A percentile compares a stretch with the other conserved stretches of the same genome.
These are phyloP conservation scores for Eupithecia centaureata DNA, from an alignment of 2,888 invertebrate genomes.

Conservation along the genomic window DNA sequence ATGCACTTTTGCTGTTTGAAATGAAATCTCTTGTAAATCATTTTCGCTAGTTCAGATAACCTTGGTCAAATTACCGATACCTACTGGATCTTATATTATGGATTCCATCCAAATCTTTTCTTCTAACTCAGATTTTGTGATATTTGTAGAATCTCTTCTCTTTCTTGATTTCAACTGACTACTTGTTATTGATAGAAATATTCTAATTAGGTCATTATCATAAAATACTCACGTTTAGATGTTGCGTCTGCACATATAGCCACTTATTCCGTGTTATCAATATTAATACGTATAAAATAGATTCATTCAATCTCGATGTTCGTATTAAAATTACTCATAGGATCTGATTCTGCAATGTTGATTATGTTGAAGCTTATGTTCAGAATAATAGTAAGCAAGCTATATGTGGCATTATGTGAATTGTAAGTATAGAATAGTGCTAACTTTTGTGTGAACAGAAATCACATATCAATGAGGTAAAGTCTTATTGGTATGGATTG, in stretches of 20 bases:
- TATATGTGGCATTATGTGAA: conserved; percentile 5
- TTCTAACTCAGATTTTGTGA: neutral
- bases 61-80: neutral
- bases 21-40: neutral
- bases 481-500: neutral
- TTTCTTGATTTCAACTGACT: conserved; percentile 14
- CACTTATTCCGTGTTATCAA: conserved; percentile 34
- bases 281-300: conserved; percentile 31
- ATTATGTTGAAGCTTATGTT: conserved; percentile 37
- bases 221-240: conserved; percentile 37
- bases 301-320: conserved; percentile 40
- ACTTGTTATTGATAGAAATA: conserved; percentile 23
- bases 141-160: neutral
- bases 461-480: neutral
- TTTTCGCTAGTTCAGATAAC: neutral
- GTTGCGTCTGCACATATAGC: conserved; percentile 40
- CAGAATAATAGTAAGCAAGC: conserved; percentile 20
- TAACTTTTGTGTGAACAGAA: neutral
- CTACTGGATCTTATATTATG: neutral
- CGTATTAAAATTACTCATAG: conserved; percentile 31
- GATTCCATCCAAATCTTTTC: neutral
- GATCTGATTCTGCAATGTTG: conserved; percentile 35
- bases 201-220: conserved; percentile 38
- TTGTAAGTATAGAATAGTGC: too few relatives aligned
- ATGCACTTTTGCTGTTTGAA: neutral